Conservation (phyloP, 1,140 invertebrate species). For the Hylaeus anthracinus region DNA sequence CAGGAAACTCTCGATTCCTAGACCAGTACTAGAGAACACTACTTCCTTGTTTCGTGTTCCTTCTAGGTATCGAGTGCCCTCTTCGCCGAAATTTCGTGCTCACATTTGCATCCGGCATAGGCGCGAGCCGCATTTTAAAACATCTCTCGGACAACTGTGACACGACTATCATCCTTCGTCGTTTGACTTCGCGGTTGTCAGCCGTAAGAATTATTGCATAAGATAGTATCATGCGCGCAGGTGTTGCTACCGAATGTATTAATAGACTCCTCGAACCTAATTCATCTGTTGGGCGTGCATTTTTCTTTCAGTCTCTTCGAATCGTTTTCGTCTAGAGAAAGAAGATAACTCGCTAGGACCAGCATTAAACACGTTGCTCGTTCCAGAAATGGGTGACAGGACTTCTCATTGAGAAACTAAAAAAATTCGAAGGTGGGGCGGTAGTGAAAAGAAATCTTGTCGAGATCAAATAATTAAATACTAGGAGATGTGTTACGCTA, state of each 20-base stretch:
- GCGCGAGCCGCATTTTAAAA: not conserved
- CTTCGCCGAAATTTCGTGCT: not conserved
- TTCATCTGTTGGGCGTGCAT: not conserved
- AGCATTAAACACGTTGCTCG: no score
- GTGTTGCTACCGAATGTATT: slow-evolving; percentile 13
- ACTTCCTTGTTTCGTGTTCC: slow-evolving; percentile 15
- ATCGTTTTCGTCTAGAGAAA: no score
- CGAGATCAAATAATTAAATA: no score
- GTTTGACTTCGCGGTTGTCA: not conserved
- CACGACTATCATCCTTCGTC: slow-evolving; percentile 17
- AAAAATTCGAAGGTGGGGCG: no score
- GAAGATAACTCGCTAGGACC: no score
- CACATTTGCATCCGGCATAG: not conserved
- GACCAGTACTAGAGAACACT: not conserved
- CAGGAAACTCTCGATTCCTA: no score
- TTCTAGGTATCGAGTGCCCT: not conserved
- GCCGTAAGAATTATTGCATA: slow-evolving; percentile 41
- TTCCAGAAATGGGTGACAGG: no score
- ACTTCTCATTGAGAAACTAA: no score
- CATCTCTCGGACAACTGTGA: not conserved
- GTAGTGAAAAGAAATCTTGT: no score
- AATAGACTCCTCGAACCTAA: not conserved
- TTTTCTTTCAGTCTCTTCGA: not conserved
- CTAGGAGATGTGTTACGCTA: no score
- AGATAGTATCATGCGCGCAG: slow-evolving; percentile 12